Conservation (phyloP, 2,888 invertebrate species). For the Leuctra nigra region DNA sequence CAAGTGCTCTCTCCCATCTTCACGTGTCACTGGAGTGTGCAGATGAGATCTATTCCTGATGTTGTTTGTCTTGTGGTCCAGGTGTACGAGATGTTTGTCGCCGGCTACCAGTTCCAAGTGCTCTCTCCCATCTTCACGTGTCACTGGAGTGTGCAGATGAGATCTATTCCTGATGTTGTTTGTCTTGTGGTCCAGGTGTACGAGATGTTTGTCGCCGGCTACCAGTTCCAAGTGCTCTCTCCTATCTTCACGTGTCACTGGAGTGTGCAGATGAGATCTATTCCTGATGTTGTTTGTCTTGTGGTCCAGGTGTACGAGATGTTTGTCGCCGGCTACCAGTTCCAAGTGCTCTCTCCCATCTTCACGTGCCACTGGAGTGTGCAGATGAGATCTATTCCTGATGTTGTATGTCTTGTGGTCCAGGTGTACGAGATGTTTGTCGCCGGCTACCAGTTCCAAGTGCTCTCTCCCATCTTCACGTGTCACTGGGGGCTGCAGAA, state of each 20-base stretch:
- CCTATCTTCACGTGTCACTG: constrained; percentile 87
- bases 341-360: constrained; percentile 78
- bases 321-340: constrained; percentile 82
- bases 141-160: too few relatives aligned
- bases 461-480: constrained; percentile 81
- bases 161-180: too few relatives aligned
- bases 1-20: constrained; percentile 81
- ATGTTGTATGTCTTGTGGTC: too few relatives aligned
- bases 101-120: too few relatives aligned
- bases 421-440: constrained; percentile 91
- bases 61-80: too few relatives aligned
- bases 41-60: too few relatives aligned
- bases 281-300: too few relatives aligned
- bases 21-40: constrained; percentile 85
- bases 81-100: too few relatives aligned
- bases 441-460: constrained; percentile 80
- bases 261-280: constrained; percentile 83
- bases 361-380: constrained; percentile 89
- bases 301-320: constrained; percentile 91
- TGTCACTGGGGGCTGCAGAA: constrained; percentile 86
- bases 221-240: constrained; percentile 78
- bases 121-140: too few relatives aligned
- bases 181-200: too few relatives aligned
- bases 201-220: constrained; percentile 86
- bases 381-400: too few relatives aligned